Evolutionary conservation across 2,797 vertebrate genomes (phyloP).

Genomic region (Halcyon badia): DNA sequence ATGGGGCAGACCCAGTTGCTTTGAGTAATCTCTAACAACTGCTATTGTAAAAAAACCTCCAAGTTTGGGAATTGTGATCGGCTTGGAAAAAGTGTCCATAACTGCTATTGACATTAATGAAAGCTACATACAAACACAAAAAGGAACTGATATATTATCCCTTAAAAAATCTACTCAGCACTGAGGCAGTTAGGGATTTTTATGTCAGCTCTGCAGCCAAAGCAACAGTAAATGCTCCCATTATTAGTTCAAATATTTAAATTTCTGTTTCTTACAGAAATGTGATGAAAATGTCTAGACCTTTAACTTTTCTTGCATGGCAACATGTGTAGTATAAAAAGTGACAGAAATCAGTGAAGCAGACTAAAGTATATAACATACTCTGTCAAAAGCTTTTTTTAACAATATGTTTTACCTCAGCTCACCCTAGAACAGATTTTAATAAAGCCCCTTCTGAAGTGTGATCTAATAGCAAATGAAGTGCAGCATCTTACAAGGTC

Average conservation of each 20-base stretch:
- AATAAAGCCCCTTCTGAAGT: constrained; percentile 68
- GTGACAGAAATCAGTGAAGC: constrained; percentile 59
- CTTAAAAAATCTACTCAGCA: constrained; percentile 44
- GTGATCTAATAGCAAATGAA: constrained; percentile 72
- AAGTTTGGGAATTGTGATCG: not conserved
- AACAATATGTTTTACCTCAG: constrained; percentile 69
- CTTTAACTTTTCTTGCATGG: constrained; percentile 64
- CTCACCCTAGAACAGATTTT: constrained; percentile 59
- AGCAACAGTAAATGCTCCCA: constrained; percentile 60
- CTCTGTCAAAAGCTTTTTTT: constrained; percentile 62
- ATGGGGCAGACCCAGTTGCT: not conserved
- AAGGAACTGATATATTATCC: constrained; percentile 55
- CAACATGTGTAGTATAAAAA: constrained; percentile 68
- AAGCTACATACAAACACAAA: constrained; percentile 20
- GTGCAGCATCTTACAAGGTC: constrained; percentile 66
- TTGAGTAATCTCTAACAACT: not conserved
- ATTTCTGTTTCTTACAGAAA: constrained; percentile 66
- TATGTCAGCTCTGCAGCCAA: constrained; percentile 61
- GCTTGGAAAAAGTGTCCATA: not conserved
- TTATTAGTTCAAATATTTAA: constrained; percentile 73
- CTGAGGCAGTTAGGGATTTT: constrained; percentile 55
- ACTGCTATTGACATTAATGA: constrained; percentile 53
- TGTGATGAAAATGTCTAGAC: constrained; percentile 72
- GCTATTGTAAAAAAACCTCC: not conserved
- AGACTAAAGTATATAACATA: constrained; percentile 68